Evolutionary conservation across 2,113 vertebrate species (phyloP).

Genomic region (Galemys pyrenaicus): DNA sequence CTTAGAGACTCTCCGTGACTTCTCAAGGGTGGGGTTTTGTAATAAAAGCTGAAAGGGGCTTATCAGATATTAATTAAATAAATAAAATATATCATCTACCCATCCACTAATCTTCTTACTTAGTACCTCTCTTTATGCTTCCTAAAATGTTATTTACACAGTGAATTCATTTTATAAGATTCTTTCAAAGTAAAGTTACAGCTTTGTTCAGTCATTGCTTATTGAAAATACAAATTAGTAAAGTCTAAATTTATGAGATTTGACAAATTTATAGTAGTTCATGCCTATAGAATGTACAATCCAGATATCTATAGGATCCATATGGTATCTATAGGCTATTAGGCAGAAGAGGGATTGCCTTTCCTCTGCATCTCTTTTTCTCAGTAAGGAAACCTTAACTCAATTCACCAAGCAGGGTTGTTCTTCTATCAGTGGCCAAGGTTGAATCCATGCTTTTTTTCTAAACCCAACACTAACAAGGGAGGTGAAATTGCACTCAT

Average conservation of each 20-base stretch:
- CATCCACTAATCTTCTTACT: not conserved
- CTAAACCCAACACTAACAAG: not conserved
- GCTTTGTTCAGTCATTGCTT: not conserved
- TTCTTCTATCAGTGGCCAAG: not conserved
- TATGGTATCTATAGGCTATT: not conserved
- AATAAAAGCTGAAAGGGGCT: not conserved
- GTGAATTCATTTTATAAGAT: conserved; percentile 14
- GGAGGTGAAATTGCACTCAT: not conserved
- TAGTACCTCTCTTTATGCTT: not conserved
- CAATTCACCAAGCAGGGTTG: not conserved
- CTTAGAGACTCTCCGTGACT: not conserved
- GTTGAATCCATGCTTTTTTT: not conserved
- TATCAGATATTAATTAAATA: not conserved
- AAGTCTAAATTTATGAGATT: not conserved
- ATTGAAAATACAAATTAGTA: conserved; percentile 15
- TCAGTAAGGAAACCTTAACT: not conserved
- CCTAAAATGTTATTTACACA: not conserved
- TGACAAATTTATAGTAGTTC: not conserved
- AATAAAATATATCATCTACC: not conserved
- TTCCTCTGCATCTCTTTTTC: not conserved
- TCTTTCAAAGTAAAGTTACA: conserved; percentile 20
- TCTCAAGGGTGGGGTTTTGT: not conserved
- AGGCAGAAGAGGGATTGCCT: not conserved
- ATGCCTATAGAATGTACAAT: not conserved
- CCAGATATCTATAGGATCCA: not conserved